Base-by-base conservation (phyloP, 2,797 vertebrate genomes). In the Gambusia yucatana region DNA sequence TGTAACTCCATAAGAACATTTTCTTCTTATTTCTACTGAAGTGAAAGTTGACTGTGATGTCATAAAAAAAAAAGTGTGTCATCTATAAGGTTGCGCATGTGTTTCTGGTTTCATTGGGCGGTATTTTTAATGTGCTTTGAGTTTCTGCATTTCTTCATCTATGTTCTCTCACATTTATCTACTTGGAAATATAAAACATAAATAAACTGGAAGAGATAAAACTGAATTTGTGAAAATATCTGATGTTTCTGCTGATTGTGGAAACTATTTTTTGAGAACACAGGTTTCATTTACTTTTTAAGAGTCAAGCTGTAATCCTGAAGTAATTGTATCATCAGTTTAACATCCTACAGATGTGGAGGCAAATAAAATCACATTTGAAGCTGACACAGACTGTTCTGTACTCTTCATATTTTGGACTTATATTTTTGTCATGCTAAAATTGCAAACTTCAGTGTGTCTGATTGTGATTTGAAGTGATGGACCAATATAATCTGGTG, bases 281-380 rank as follows among this genome's bases (percentile, higher is more conserved):
- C 78, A 55, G 46, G 71, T 81, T 77, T 92, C 82, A 78, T 89
- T 82, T 84, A 47, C 6, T 39, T 33, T 65, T 25, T 79, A 85
- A 83, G 20, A 81, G 79, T 67, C 69, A 28, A 88, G 48, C 63
- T 81, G 75, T 80, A 67, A 72, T 87, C 70, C 47, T 80, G 61
- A 83, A 76, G 39, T 86, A 84, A 83, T 81, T 84, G 78, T 92
- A 46, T 84, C 55, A 61, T 77, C 77, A 69, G 73, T 90, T 82
- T 81, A 81, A 84, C 77, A 82, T 87, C 77, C 79, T 89, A 79
- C 78, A 77, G 88, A 74, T 88, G 85, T 88, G 86, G 81, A 80
- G 80, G 82, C 76, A 74, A 92, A 92, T 88, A 88, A 89, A 87
- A 85, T 78, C 8, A 57, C 50, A 52, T 81, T 63, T 75, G 73